Base-by-base conservation (phyloP, 2,113 vertebrate genomes). In the Cichladusa arquata region DNA sequence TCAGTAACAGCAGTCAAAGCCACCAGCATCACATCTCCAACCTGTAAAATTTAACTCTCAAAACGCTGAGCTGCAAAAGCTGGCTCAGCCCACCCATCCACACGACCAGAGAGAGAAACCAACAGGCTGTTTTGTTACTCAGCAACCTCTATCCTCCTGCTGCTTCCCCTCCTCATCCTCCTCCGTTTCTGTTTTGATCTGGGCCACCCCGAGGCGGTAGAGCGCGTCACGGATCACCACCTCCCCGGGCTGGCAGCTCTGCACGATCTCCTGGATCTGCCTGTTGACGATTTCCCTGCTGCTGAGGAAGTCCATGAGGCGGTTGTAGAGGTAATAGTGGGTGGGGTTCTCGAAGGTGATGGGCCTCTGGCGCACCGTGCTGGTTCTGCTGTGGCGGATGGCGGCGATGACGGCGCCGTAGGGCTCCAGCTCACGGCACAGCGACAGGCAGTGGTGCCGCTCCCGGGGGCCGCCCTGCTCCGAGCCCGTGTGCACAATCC, bases 281-380 rank as follows among this genome's bases (percentile, higher is more conserved):
- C 98, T 97, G 88, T 98, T 99, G 44, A 99, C 99, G 0, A 99
- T 98, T 44, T 99, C 99, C 19, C 98, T 98, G 97, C 99, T 99
- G 91, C 98, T 98, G 94, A 99, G 98, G 97, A 99, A 99, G 97
- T 99, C 99, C 83, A 99, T 83, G 94, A 99, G 98, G 40, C 99
- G 98, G 96, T 99, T 99, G 96, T 99, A 99, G 86, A 99, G 99
- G 98, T 99, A 99, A 98, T 99, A 99, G 96, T 99, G 99, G 1
- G 99, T 99, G 5, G 99, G 98, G 14, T 99, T 99, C 93, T 98
- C 98, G 19, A 99, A 99, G 95, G 97, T 97, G 36, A 99, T 96
- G 48, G 98, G 96, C 72, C 95, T 97, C 34, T 95, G 97, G 53
- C 97, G 98, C 57, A 96, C 14, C 14, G 16, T 86, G 83, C 92